These are phyloP conservation scores for Heliconius hewitsoni DNA, from an alignment of 1,140 invertebrate species.

Conservation along the genomic window DNA sequence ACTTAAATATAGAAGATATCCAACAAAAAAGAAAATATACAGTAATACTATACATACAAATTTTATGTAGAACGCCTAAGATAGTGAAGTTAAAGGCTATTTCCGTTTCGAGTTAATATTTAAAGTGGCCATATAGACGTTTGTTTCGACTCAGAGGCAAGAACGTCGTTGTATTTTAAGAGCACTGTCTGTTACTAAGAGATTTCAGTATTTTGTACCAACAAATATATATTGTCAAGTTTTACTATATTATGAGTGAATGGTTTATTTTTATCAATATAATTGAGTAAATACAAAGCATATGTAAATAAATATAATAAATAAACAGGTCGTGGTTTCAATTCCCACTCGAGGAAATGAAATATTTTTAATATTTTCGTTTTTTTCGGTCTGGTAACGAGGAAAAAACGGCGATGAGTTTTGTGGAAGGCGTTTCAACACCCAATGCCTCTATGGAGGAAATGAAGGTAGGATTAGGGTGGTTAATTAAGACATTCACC, in stretches of 20 bases:
- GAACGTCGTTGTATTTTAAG: not conserved
- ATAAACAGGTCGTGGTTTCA: too few relatives aligned
- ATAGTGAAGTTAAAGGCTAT: not conserved
- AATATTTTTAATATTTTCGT: too few relatives aligned
- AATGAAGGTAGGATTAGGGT: not conserved
- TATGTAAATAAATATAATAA: too few relatives aligned
- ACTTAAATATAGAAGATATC: not conserved
- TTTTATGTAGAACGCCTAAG: not conserved
- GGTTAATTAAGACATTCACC: too few relatives aligned
- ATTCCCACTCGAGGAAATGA: too few relatives aligned
- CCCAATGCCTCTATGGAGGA: not conserved
- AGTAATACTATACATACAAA: not conserved
- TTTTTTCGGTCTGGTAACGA: too few relatives aligned
- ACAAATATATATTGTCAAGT: not conserved
- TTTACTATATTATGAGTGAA: not conserved
- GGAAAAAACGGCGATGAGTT: not conserved
- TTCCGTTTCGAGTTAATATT: not conserved
- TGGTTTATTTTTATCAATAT: not conserved
- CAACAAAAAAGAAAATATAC: not conserved
- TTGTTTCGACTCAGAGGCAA: not conserved
- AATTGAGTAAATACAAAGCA: too few relatives aligned
- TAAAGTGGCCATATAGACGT: not conserved
- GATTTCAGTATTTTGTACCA: not conserved
- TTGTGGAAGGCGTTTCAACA: not conserved
- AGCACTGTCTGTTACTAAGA: not conserved